phyloP scores from a whole-genome alignment of 2,797 vertebrate genomes.

The Ambastaia sidthimunki region DNA sequence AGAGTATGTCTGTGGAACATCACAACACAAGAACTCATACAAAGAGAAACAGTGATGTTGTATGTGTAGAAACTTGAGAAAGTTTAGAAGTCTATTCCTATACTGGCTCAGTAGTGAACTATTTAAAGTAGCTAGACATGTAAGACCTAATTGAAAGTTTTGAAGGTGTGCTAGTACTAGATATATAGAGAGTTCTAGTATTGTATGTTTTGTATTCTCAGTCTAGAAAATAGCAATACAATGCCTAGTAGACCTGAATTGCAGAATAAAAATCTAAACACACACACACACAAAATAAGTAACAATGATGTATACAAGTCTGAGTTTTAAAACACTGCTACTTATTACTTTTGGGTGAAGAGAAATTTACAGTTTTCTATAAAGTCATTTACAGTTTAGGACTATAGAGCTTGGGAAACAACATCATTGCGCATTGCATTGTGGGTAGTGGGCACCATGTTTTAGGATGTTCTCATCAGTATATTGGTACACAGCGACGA shows the following conservation, averaged over 20 bases:
- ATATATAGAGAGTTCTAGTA: background rate
- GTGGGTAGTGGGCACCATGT: too few species aligned
- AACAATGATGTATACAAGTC: background rate
- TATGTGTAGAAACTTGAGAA: background rate
- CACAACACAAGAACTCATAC: constrained; percentile 35
- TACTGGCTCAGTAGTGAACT: background rate
- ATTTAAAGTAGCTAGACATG: background rate
- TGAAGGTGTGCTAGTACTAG: too few species aligned
- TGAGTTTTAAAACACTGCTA: background rate
- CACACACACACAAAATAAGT: too few species aligned
- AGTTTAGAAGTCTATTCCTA: background rate
- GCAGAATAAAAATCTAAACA: too few species aligned
- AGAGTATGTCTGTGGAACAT: constrained; percentile 84
- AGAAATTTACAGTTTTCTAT: background rate
- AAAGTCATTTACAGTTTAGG: too few species aligned
- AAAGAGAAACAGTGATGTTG: constrained; percentile 26
- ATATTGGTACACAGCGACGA: too few species aligned
- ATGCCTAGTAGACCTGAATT: too few species aligned
- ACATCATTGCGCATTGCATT: too few species aligned
- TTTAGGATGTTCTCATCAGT: too few species aligned
- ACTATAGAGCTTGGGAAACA: too few species aligned
- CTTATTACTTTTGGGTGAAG: background rate
- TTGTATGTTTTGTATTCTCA: too few species aligned
- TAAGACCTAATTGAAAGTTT: background rate
- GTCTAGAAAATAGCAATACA: too few species aligned